Base-by-base conservation (phyloP, 2,888 invertebrate genomes). In the Epinotia nisella region DNA sequence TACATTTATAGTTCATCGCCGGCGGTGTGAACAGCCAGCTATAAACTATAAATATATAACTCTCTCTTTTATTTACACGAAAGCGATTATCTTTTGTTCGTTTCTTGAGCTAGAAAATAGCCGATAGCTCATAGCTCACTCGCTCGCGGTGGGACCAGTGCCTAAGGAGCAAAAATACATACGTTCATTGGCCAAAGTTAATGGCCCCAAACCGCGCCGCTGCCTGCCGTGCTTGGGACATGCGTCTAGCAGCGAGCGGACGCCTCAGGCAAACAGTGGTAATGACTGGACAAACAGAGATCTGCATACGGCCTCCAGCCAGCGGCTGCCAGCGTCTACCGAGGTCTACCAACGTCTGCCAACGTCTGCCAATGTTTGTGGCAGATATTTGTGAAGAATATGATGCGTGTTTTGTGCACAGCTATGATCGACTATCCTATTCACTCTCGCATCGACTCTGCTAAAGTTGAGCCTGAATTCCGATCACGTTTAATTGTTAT, bases 211-310 rank as follows among this genome's bases (percentile, higher is more conserved):
- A 49, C 53, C 68, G 60, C 66, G 35, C 51, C n/a, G 5, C 64
- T 58, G n/a, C 19, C 56, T 13, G n/a, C 19, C 56, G 10, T 5
- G 19, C 17, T 71, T 71, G 53, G 49, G 65, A 41, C 64, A 53
- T 74, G 76, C 76, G 77, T 79, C 76, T 77, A 80, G 81, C 75
- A 67, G 73, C 70, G 68, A 74, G 75, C 74, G 73, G 75, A 75
- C 76, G 78, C 79, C 78, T 75, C 74, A 76, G 65, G 85, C 85
- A 86, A 87, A 89, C 85, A 85, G 85, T 89, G 83, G 88, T 94
- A 94, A 95, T 94, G 94, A 94, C 94, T 94, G 92, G 89, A 89
- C 94, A 94, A 95, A 95, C 93, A 94, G 87, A 88, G 92, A 94
- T 95, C 94, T 94, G 94, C 95, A 95, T 95, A 94, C 86, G 82